Evolutionary conservation across 2,797 vertebrate species (phyloP).

Genomic region (Tamandua tetradactyla): DNA sequence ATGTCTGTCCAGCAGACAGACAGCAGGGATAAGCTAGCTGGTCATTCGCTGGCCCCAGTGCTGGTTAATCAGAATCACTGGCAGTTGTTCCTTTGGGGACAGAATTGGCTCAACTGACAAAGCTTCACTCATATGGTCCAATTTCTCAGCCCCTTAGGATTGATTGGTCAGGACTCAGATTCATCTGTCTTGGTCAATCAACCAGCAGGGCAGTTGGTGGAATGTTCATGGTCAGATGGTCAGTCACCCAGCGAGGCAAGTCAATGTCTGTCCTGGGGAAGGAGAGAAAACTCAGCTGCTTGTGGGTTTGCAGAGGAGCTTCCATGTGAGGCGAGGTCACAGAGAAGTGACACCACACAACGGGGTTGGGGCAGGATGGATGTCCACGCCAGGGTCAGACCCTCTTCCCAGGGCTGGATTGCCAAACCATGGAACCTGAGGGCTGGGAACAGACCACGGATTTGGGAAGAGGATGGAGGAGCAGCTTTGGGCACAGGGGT

Average conservation of each 20-base stretch:
- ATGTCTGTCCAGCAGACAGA: background rate
- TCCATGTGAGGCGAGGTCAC: background rate
- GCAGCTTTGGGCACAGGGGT: background rate
- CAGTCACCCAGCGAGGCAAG: background rate
- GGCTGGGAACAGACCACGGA: too few relatives aligned
- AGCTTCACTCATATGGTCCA: too few relatives aligned
- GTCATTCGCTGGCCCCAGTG: background rate
- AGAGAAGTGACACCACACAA: accelerated
- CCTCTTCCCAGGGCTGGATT: background rate
- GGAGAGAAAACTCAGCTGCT: too few relatives aligned
- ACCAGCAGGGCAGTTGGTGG: background rate
- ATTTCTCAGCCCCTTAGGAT: background rate
- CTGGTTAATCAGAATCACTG: background rate
- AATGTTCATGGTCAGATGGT: background rate
- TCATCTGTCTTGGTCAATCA: background rate
- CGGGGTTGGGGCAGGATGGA: background rate
- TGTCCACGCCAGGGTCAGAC: accelerated
- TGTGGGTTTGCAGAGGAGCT: background rate
- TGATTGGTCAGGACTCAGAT: background rate
- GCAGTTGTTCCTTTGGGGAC: background rate
- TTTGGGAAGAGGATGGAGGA: too few relatives aligned
- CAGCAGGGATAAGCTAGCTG: background rate
- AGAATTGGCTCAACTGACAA: constrained; percentile 9
- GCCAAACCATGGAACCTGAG: background rate
- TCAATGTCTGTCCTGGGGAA: background rate